Evolutionary conservation across 2,797 vertebrate genomes (phyloP), one percentile per base, ranked within the genome.

Genomic region (Dromococcyx pavoninus): DNA sequence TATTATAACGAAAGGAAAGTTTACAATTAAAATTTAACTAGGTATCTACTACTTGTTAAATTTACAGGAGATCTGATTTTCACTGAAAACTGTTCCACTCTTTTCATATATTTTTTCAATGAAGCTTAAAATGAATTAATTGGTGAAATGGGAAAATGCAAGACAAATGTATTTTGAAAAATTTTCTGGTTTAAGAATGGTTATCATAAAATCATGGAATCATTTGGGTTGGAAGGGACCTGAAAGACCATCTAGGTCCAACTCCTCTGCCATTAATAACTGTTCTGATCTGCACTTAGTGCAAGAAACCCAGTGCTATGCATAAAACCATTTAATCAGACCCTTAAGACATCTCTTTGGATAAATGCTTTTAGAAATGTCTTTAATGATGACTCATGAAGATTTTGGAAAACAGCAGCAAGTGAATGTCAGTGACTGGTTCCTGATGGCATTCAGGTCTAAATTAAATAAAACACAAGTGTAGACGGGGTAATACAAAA

Each of bases 371-470:
- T 83, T 66, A 73, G 28, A 83, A 86, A 62, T 41, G 1, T 43
- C 51, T 76, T 73, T 33, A 50, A 2, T 5, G 5, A 30, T 10
- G n/a, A 30, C 7, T 0, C 0, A 70, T 1, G 51, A 90, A 23
- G n/a, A 37, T 35, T 61, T 46, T 25, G 32, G 41, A 58, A 81
- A 86, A 81, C 4, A 80, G 23, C 13, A 53, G n/a, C n/a, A 62
- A 64, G 6, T 25, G 13, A 86, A 58, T 2, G 1, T 41, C 76
- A 73, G 23, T 3, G 7, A 72, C 22, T 25, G 15, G 24, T 2
- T 77, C 39, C 27, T 64, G 32, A 61, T 5, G 89, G 16, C 37
- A 33, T 69, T 67, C 28, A 57, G 24, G 27, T 24, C 25, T 32
- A 28, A 92, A 78, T 8, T 10, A 92, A 87, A 44, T 37, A 37